Base-by-base conservation (phyloP, 1,140 invertebrate genomes). In the Bombyx mandarina region DNA sequence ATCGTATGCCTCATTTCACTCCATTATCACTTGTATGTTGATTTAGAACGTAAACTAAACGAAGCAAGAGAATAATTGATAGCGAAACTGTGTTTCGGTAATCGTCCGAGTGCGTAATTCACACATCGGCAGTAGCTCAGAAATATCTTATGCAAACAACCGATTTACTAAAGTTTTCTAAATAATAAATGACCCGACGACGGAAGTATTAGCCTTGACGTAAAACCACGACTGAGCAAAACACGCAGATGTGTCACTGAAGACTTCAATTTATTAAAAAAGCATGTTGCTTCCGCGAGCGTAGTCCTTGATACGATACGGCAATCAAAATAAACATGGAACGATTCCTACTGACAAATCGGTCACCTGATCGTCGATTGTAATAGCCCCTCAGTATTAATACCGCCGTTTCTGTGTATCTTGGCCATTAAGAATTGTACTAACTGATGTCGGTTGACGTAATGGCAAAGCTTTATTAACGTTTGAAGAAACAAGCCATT, bases 151-250 rank as follows among this genome's bases (percentile, higher is more conserved):
- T 60, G 61, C 64, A 73, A 72, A 75, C 67, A 71, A 56, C 45
- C 57, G 64, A 58, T 71, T 66, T 62, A 62, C 63, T 61, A 58
- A 73, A 75, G 67, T 75, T 75, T 77, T 77, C 76, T 67, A 75
- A 77, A 79, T 82, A 77, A 79, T 71, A 75, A 78, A 82, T 75
- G 69, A 50, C 8, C 50, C 54, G 75, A 66, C 67, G 74, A 82
- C 71, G 71, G 79, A 82, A 73, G 68, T 72, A 68, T 72, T 47
- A 69, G 55, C 72, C 70, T 76, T 80, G 75, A 75, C 67, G 71
- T 57, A 65, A 69, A 47, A 55, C 52, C 43, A 63, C 60, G 58
- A 22, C 43, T 10, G 57, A 26, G 65, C 53, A 56, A 63, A 71
- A 67, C 69, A 69, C 61, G 66, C 59, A 60, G 59, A 64, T 56